Conservation (phyloP, 2,888 invertebrate genomes). For the Pyralis farinalis region DNA sequence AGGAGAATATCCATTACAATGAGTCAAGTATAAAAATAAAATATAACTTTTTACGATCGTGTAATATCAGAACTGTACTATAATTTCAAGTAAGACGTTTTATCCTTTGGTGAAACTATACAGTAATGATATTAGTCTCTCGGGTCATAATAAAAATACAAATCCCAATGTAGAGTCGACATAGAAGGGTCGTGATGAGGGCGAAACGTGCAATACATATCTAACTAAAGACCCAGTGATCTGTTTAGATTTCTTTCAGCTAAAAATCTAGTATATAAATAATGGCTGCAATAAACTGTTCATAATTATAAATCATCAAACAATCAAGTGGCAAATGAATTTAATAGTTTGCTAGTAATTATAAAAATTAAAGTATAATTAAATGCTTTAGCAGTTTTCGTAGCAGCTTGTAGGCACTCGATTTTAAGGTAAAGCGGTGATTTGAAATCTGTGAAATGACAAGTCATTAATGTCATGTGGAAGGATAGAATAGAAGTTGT, state of each 20-base stretch:
- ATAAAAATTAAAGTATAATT: no score
- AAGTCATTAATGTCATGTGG: no score
- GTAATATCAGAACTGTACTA: conserved; percentile 11
- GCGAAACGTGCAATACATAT: conserved; percentile 16
- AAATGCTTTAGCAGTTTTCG: no score
- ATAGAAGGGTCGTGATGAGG: conserved; percentile 22
- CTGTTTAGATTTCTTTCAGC: conserved; percentile 7
- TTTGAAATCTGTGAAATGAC: no score
- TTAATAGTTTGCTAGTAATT: no score
- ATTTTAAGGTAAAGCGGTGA: no score
- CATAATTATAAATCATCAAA: no score
- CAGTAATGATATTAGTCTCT: conserved; percentile 10
- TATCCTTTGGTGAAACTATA: conserved; percentile 4
- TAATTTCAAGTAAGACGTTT: conserved; percentile 7
- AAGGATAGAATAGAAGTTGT: no score
- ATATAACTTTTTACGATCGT: conserved; percentile 19
- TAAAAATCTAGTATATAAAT: conserved; percentile 1
- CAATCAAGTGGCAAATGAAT: no score
- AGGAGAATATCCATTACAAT: conserved; percentile 30
- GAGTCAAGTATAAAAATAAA: conserved; percentile 27
- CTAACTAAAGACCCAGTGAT: conserved; percentile 12
- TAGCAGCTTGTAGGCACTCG: no score
- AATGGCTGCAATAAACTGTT: no score
- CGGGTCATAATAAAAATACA: conserved; percentile 19
- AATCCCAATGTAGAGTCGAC: conserved; percentile 22